Conservation (phyloP, 2,888 invertebrate genomes). For the Drosophila macrothrix region DNA sequence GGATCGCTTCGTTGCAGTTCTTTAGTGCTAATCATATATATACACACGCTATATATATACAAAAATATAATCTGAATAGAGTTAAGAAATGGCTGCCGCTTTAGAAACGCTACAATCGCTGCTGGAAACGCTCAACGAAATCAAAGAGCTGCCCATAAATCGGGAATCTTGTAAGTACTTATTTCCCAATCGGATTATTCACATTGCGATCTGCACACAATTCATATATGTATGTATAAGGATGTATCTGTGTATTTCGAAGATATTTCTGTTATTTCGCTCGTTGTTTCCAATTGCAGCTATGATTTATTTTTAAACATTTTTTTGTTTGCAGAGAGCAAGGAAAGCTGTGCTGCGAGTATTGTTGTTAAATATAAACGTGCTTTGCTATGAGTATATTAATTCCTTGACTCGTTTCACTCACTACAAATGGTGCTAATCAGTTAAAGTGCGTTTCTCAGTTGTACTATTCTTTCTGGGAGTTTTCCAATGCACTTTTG, state of each 20-base stretch:
- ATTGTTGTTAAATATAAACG: conserved; percentile 1
- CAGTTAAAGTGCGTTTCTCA: conserved; percentile 4
- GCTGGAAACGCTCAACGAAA: conserved; percentile 74
- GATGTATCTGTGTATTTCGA: background rate
- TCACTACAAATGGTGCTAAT: conserved; percentile 9
- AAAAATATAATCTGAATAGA: conserved; percentile 35
- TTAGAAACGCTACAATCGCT: conserved; percentile 77
- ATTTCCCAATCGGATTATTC: background rate
- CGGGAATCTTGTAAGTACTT: conserved; percentile 82
- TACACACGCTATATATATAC: conserved; percentile 5
- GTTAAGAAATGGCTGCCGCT: conserved; percentile 77
- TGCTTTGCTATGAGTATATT: background rate
- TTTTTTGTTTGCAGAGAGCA: conserved; percentile 25
- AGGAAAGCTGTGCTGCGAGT: conserved; percentile 1
- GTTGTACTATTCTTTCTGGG: background rate
- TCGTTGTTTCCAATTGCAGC: conserved; percentile 69
- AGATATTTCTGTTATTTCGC: conserved; percentile 11
- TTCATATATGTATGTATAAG: background rate
- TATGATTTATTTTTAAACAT: conserved; percentile 72
- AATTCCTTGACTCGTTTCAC: background rate
- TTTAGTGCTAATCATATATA: conserved; percentile 25
- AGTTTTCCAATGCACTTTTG: conserved; percentile 1
- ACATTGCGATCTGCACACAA: background rate
- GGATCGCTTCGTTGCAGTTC: conserved; percentile 43
- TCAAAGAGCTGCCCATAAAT: conserved; percentile 79